phyloP scores from a whole-genome alignment of 1,140 invertebrate genomes.

The Aphelenchoides avenae region DNA sequence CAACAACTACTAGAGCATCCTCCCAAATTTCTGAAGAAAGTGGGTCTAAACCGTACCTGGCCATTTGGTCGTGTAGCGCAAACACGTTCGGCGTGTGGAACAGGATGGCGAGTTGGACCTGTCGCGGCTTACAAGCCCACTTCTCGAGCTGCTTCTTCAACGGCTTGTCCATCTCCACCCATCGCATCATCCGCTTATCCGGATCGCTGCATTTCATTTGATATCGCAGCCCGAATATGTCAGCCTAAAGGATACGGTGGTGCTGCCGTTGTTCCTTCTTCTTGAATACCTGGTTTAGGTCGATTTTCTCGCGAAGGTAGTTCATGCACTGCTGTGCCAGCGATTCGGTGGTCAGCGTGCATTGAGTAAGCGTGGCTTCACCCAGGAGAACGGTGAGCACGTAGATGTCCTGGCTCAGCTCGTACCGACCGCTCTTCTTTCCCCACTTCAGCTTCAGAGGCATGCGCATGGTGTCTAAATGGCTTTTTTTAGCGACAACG shows the following conservation, averaged over 20 bases:
- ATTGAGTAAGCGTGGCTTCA: slow-evolving; percentile 42
- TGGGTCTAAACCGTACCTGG: background rate
- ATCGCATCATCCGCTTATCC: slow-evolving; percentile 44
- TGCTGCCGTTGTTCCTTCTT: background rate
- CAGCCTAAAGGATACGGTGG: slow-evolving; percentile 23
- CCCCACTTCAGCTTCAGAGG: slow-evolving; percentile 50
- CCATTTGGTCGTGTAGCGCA: slow-evolving; percentile 32
- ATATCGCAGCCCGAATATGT: slow-evolving; percentile 51
- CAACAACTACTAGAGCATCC: background rate
- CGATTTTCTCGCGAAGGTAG: slow-evolving; percentile 47
- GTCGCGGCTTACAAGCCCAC: slow-evolving; percentile 42
- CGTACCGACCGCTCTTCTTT: slow-evolving; percentile 50
- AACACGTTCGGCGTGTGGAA: slow-evolving; percentile 52
- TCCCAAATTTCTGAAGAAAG: background rate
- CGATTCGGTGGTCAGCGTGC: slow-evolving; percentile 45
- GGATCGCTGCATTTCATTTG: slow-evolving; percentile 49
- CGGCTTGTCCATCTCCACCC: slow-evolving; percentile 52
- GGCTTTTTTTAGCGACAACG: no score
- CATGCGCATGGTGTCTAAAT: no score
- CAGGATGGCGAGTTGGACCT: slow-evolving; percentile 52
- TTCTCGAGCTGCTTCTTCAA: slow-evolving; percentile 49
- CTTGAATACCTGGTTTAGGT: slow-evolving; percentile 38
- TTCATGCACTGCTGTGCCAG: slow-evolving; percentile 45
- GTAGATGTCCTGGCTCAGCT: slow-evolving; percentile 49
- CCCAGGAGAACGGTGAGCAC: slow-evolving; percentile 46